Evolutionary conservation across 2,888 invertebrate genomes (phyloP).

Genomic region (Psococerastis gibbosa): DNA sequence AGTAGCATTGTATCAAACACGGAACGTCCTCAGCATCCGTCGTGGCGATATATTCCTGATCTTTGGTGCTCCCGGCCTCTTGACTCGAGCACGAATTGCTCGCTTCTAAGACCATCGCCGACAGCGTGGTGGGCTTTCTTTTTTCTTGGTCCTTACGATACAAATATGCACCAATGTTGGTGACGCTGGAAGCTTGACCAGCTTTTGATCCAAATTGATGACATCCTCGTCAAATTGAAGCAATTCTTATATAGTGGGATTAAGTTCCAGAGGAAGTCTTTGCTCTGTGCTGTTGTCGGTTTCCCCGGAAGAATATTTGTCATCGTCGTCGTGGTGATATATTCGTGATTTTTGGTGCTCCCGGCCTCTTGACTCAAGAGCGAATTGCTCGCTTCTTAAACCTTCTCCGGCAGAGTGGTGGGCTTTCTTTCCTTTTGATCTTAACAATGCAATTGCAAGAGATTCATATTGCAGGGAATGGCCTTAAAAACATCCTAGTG

Average conservation of each 20-base stretch:
- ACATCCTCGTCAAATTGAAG: slow-evolving; percentile 48
- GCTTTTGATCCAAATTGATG: slow-evolving; percentile 40
- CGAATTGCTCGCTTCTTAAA: slow-evolving; percentile 23
- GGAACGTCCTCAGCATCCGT: slow-evolving; percentile 28
- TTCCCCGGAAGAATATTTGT: slow-evolving; percentile 30
- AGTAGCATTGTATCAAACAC: too few relatives aligned
- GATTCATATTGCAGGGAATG: too few relatives aligned
- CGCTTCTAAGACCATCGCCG: slow-evolving; percentile 22
- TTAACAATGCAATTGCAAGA: too few relatives aligned
- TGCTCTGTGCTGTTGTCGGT: slow-evolving; percentile 20
- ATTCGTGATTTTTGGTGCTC: slow-evolving; percentile 14
- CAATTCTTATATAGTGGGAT: slow-evolving; percentile 35
- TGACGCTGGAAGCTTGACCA: slow-evolving; percentile 40
- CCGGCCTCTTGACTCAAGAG: slow-evolving; percentile 28
- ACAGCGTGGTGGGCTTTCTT: slow-evolving; percentile 28
- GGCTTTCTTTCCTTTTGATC: slow-evolving; percentile 49
- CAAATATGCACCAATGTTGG: slow-evolving; percentile 53
- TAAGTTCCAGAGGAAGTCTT: slow-evolving; percentile 34
- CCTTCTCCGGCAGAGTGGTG: slow-evolving; percentile 25
- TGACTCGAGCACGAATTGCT: slow-evolving; percentile 25
- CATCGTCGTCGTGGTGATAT: slow-evolving; percentile 22
- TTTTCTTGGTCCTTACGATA: slow-evolving; percentile 55
- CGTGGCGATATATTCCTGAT: slow-evolving; percentile 12
- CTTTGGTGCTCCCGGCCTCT: slow-evolving; percentile 25
- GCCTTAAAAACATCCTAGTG: too few relatives aligned